Evolutionary conservation across 2,888 invertebrate species (phyloP), one percentile per base, ranked within the genome.

Genomic region (Crepidodera aurea): DNA sequence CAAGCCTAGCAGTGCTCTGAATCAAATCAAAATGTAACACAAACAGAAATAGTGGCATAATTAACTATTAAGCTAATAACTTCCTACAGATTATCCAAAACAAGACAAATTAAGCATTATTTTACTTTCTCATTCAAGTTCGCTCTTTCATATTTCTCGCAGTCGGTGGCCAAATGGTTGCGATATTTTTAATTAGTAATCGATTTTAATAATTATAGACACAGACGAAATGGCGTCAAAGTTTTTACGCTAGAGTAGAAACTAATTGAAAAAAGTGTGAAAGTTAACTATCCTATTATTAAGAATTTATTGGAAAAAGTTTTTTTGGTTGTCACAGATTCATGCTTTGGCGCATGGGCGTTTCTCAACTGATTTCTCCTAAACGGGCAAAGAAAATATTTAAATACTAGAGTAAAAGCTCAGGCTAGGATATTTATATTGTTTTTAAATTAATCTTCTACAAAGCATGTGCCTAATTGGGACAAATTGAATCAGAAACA

Each of bases 201-300:
- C 37, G 37, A 13, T 13, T 37, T 15, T 37, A 6, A 15, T 37
- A 7, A 37, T 37, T 37, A n/a, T n/a, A n/a, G 37, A 37, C 37
- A 44, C 18, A 44, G 6, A 19, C 44, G 22, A 44, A 44, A 44
- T 19, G 19, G n/a, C 44, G 12, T 19, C 37, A 37, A 37, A 37
- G 15, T 19, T 42, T 44, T 44, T 44, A 44, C 22, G 44, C 4
- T 5, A 15, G 19, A 44, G 10, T 22, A 44, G 15, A 18, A 5
- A 44, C 44, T 44, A 44, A 44, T 44, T 44, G 44, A 15, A 44
- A 44, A 44, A 44, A 44, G 44, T 19, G 44, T 44, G 44, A 44
- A 44, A 44, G 44, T 44, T 18, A 44, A 44, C 19, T 22, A 12
- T 19, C 22, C 44, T 3, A 44, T 19, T 13, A 37, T 13, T 37